Base-by-base conservation (phyloP, 2,888 invertebrate species). In the Nomada fucata region DNA sequence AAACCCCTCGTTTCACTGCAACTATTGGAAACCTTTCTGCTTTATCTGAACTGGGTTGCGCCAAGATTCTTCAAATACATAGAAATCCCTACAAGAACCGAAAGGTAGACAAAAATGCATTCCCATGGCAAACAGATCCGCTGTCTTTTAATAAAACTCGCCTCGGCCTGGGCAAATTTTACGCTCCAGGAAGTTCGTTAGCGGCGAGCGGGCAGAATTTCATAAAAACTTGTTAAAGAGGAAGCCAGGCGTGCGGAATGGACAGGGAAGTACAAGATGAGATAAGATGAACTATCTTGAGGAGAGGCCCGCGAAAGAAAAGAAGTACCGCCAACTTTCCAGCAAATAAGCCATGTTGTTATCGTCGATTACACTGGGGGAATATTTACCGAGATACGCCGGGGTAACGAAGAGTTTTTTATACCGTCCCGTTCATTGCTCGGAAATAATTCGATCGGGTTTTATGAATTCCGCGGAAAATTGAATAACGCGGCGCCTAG, bases 151-250 rank as follows among this genome's bases (percentile, higher is more conserved):
- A 47, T 47, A 47, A 47, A 47, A 47, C 44, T 23, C 42, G 20
- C 23, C 20, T 47, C 23, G 2, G 1, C 44, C 9, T 0, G 26
- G 59, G 36, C 52, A 52, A 59, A 76, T 80, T 79, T 83, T 87
- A 2, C 69, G 55, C 29, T 26, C 29, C 60, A 20, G 59, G 64
- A 79, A 88, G 84, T 89, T 87, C 77, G 87, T 88, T 89, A 89
- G 82, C 64, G 50, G 52, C 55, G 76, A 76, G 53, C 75, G 68
- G 69, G 59, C 72, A 67, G 79, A 85, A 88, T 86, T 83, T 89
- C 83, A 84, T 88, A 85, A 86, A 85, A 89, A 85, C 89, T 84
- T 88, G 87, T 85, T 82, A 82, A 86, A 85, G 80, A 78, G 82
- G 68, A 52, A 61, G 50, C 59, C 10, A 13, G 68, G 52, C 44